Base-by-base conservation (phyloP, 2,797 vertebrate species). In the Lophius americanus region DNA sequence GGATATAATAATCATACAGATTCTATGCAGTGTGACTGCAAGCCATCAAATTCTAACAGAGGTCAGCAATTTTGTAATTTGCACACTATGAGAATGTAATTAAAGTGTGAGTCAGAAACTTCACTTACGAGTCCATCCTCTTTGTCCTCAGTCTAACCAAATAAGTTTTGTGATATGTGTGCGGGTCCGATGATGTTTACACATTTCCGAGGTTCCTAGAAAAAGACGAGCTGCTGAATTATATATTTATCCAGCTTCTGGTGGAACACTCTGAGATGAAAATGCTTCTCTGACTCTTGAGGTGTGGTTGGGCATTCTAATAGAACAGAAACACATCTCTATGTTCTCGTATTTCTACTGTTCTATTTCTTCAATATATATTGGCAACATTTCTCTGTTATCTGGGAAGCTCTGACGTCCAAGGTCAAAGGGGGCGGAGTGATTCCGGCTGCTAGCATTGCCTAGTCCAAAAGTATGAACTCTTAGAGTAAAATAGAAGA, bases 41-140 rank as follows among this genome's bases (percentile, higher is more conserved):
- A 85, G 76, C 76, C 83, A 83, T 88, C 79, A 82, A 53, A 86
- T 85, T 90, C 82, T 66, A 64, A 68, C 72, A 82, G 74, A 88
- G 85, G 88, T 91, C 87, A 92, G 85, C 87, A 85, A 63, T 89
- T 89, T 84, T 78, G 76, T 87, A 81, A 90, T 90, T 88, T 89
- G 73, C 74, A 73, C 70, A 69, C 73, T 57, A 54, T 73, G 59
- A 73, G 71, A 82, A 88, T 69, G 64, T 87, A 85, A 90, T 92
- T 88, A 90, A 88, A 88, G 76, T 89, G 75, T 79, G 84, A 86
- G 70, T 63, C 73, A 44, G 65, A 69, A 84, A 81, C 79, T 75
- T 86, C 60, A 72, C 66, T 66, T 60, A 68, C 78, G 73, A 54
- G n/a, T 66, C 71, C 39, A 36, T 51, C 55, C 51, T n/a, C 48